Evolutionary conservation across 2,888 invertebrate genomes (phyloP).

Genomic region (Lasioglossum oenotherae): DNA sequence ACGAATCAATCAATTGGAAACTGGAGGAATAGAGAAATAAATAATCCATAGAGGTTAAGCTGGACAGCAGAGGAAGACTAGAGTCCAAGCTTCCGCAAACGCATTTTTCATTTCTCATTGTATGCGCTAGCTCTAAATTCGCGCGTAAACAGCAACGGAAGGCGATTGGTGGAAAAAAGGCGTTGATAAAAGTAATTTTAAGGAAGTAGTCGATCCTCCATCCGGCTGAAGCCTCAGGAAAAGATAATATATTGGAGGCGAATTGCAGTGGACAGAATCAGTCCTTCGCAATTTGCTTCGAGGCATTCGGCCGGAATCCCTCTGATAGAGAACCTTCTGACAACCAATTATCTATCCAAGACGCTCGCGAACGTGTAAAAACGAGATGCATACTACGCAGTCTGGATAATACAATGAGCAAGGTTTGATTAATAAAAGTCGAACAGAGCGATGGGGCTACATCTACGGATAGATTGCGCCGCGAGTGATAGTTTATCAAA

Average conservation of each 20-base stretch:
- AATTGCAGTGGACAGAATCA: constrained; percentile 78
- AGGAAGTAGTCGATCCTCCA: constrained; percentile 56
- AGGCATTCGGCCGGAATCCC: constrained; percentile 53
- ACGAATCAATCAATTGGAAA: background rate
- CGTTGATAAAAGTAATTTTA: constrained; percentile 73
- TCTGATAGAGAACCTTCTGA: constrained; percentile 67
- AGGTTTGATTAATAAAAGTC: constrained; percentile 57
- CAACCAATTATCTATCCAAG: constrained; percentile 73
- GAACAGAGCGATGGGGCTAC: constrained; percentile 25
- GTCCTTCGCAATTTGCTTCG: constrained; percentile 75
- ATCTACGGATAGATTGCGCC: constrained; percentile 31
- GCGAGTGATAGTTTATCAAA: constrained; percentile 43
- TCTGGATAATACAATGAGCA: constrained; percentile 15
- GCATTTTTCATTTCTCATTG: background rate
- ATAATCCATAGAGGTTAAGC: background rate
- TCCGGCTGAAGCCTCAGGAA: constrained; percentile 55
- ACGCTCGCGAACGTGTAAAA: constrained; percentile 47
- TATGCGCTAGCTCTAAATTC: background rate
- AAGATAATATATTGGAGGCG: constrained; percentile 77
- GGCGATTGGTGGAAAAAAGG: constrained; percentile 69
- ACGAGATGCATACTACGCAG: constrained; percentile 37
- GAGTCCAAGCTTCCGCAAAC: background rate
- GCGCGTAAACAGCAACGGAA: constrained; percentile 45
- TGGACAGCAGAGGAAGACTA: background rate
- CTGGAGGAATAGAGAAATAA: background rate